Base-by-base conservation (phyloP, 2,113 vertebrate genomes). In the Proteles cristata region DNA sequence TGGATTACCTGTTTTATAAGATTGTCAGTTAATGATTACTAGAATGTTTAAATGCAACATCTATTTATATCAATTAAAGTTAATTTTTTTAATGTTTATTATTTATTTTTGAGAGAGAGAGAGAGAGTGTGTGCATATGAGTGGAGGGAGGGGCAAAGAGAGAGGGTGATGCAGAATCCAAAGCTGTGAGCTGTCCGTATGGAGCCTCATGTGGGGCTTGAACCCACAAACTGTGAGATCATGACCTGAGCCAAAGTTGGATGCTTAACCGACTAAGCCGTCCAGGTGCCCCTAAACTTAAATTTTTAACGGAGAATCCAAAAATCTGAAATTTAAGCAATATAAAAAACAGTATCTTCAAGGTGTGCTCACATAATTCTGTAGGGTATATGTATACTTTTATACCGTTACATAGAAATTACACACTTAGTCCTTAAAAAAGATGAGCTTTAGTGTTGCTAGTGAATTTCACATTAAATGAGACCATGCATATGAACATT, bases 391-490 rank as follows among this genome's bases (percentile, higher is more conserved):
- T 96, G 21, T 94, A 50, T 76, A 80, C 25, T 86, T 90, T 94
- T 31, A 68, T 39, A 90, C 17, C 21, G 93, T 95, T 74, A 58
- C 15, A 23, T 92, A 92, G 63, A 15, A 83, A 71, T 69, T 90
- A 85, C 7, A 76, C 5, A 85, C 0, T 61, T 76, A 3, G n/a
- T 97, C 31, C 74, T 90, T 89, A 68, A 84, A 81, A 88, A 94
- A 86, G 50, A 74, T 28, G 89, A 58, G 19, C 31, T 31, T 96
- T 26, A 77, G 12, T 88, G 2, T 95, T 11, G 66, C 50, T n/a
- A 85, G 86, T 97, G 53, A 90, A 71, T 89, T 96, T 87, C 61
- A 87, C 35, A 65, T 53, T 97, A 45, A 84, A 45, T 93, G 33
- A 91, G 31, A 69, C 88, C 63, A 61, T 84, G 11, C 45, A 14